phyloP scores from a whole-genome alignment of 30 jellyfish, hydroid and myxozoan genomes.

The Nemopilema nomurai region DNA sequence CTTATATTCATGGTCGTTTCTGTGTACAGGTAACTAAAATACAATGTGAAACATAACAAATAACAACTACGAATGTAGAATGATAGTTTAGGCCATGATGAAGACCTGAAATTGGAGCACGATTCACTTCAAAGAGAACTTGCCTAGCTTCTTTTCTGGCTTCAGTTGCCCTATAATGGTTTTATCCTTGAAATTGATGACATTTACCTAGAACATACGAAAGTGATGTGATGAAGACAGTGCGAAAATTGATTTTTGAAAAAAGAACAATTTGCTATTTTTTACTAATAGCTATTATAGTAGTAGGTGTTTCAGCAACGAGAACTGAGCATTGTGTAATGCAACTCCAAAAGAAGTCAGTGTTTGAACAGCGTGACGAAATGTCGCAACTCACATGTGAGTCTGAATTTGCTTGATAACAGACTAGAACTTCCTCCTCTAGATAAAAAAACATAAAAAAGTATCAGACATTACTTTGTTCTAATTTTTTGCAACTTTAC shows the following conservation, averaged over 20 bases:
- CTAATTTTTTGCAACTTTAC: not conserved
- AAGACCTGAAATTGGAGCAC: not conserved
- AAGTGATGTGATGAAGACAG: not conserved
- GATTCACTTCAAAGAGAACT: not conserved
- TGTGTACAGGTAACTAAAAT: too few relatives aligned
- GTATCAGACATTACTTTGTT: not conserved
- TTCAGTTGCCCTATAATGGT: constrained; percentile 11
- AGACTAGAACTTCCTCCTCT: constrained; percentile 26
- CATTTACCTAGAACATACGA: constrained; percentile 13
- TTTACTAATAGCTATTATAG: too few relatives aligned
- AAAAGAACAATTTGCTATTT: not conserved
- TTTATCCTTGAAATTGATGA: constrained; percentile 3
- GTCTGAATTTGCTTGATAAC: constrained; percentile 47
- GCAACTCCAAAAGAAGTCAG: not conserved
- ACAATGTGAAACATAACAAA: too few relatives aligned
- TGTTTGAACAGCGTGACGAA: not conserved
- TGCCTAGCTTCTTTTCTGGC: constrained; percentile 52
- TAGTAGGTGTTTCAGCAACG: too few relatives aligned
- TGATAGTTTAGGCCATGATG: not conserved
- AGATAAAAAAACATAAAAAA: not conserved
- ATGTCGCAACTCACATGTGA: constrained; percentile 29
- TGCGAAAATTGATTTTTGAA: not conserved
- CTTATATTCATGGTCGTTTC: too few relatives aligned
- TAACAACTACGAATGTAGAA: not conserved
- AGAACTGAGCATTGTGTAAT: too few relatives aligned